Base-by-base conservation (phyloP, 2,797 vertebrate genomes). In the Phataginus tricuspis region DNA sequence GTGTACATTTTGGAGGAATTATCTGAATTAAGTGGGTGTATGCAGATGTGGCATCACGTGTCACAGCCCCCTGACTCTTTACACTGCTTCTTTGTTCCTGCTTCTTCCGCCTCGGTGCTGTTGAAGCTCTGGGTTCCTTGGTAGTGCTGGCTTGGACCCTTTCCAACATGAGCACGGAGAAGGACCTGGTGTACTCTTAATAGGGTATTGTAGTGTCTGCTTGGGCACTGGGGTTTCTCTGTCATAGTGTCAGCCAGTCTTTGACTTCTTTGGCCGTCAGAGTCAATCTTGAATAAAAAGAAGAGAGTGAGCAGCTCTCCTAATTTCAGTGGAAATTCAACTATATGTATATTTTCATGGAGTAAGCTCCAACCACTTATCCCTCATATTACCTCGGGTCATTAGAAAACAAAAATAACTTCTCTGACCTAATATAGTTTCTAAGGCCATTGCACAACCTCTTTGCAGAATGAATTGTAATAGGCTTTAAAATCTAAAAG, bases 351-450 rank as follows among this genome's bases (percentile, higher is more conserved):
- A 61, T 82, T 95, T 97, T 87, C 51, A 82, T 74, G 71, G 31
- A 11, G 25, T 75, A 93, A n/a, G 19, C 45, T 77, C 91, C 95
- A 88, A 42, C 10, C 49, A 51, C 31, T 89, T 92, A 96, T 91
- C 75, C 25, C 71, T 96, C 59, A 16, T 77, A 78, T 87, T 94
- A 90, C 93, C 66, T 95, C 87, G 80, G 57, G 61, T 78, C 71
- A 69, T 87, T 94, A 69, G 59, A 66, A 84, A 92, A 72, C 86
- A 90, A 72, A 89, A 37, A 37, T 53, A 93, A 57, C 37, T 16
- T 94, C 57, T 87, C 75, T 94, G 84, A 86, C 51, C 57, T 90
- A 89, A 92, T 91, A 18, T 77, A 84, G 77, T 95, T 97, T 96
- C 68, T 93, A 80, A 96, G 94, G 63, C 61, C 61, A 93, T 96